Percentiles rank a stretch among this genome's conserved stretches.
Conservation (phyloP, 2,113 vertebrate species). For the Mus musculus region DNA sequence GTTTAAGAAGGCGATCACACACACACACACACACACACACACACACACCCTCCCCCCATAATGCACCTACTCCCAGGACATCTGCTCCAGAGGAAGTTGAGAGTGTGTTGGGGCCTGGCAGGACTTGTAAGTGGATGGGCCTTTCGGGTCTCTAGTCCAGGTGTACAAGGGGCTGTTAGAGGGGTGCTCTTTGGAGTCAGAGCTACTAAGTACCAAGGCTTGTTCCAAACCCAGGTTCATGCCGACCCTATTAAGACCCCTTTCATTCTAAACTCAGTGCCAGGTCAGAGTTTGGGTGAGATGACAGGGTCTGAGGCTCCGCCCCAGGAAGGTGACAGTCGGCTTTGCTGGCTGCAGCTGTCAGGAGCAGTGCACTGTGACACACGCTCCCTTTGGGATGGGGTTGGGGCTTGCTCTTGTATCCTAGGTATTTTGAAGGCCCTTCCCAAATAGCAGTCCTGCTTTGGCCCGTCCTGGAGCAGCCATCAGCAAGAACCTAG, state of each 20-base stretch:
- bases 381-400: neutral
- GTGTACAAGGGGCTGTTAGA: neutral
- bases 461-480: neutral
- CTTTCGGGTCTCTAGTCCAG: neutral
- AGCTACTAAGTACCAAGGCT: neutral
- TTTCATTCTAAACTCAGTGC: neutral
- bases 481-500: neutral
- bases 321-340: constrained; percentile 65
- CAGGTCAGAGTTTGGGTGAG: neutral
- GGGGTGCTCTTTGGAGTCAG: neutral
- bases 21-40: too few species aligned
- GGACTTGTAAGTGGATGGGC: neutral
- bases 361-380: neutral
- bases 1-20: neutral
- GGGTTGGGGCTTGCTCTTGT: neutral
- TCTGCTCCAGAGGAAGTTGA: neutral
- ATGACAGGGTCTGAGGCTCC: constrained; percentile 63
- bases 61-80: neutral
- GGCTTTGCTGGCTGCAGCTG: neutral
- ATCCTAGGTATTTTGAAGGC: neutral
- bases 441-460: neutral
- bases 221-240: neutral
- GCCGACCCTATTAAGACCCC: neutral
- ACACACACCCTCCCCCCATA: neutral
- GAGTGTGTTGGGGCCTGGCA: neutral